These are phyloP conservation scores for Aradus depressus DNA, from an alignment of 2,888 invertebrate genomes.

Conservation along the genomic window DNA sequence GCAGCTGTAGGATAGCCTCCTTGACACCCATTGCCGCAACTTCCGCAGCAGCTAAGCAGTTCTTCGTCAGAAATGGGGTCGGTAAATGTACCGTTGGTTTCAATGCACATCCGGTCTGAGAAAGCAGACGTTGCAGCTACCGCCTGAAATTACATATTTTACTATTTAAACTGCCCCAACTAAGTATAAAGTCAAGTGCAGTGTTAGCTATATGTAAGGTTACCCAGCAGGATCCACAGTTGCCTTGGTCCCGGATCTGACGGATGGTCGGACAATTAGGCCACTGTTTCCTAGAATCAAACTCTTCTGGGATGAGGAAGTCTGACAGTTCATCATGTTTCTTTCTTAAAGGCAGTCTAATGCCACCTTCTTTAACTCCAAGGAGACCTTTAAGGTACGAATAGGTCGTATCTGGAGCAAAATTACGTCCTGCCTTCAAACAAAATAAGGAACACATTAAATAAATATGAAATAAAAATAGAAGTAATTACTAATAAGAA, in stretches of 20 bases:
- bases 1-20: slow-evolving; percentile 69
- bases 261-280: slow-evolving; percentile 68
- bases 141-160: no score
- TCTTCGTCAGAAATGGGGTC: slow-evolving; percentile 75
- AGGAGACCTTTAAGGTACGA: slow-evolving; percentile 52
- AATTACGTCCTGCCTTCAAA: slow-evolving; percentile 61
- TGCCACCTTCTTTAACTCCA: slow-evolving; percentile 52
- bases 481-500: no score
- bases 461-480: not conserved
- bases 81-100: slow-evolving; percentile 56
- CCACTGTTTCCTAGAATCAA: slow-evolving; percentile 72
- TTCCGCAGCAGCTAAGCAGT: slow-evolving; percentile 64
- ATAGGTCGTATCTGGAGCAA: slow-evolving; percentile 47
- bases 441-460: no score
- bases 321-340: not conserved
- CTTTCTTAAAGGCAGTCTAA: slow-evolving; percentile 37
- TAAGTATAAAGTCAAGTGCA: no score
- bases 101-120: slow-evolving; percentile 77
- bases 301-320: slow-evolving; percentile 49
- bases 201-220: no score
- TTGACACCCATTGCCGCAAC: slow-evolving; percentile 67
- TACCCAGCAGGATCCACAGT: slow-evolving; percentile 81
- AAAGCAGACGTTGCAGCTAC: slow-evolving; percentile 84
- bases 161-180: no score
- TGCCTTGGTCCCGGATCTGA: slow-evolving; percentile 75